phyloP scores from a whole-genome alignment of 2,797 vertebrate species.

The Antennarius maculatus region DNA sequence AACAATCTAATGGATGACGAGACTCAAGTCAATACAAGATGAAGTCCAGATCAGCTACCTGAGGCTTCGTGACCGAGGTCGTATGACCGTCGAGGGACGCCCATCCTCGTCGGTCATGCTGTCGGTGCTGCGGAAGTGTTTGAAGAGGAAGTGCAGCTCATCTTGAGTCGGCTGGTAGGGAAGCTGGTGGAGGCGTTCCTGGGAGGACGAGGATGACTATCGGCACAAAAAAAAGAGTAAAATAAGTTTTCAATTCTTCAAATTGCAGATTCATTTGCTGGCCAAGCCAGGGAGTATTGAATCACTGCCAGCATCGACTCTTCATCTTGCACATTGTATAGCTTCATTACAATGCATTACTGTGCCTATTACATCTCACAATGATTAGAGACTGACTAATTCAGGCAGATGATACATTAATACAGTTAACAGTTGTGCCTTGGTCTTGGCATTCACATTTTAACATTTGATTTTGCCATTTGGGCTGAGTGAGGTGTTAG shows the following conservation, averaged over 20 bases:
- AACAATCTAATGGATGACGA: not conserved
- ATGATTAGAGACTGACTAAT: conserved; percentile 62
- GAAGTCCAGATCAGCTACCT: conserved; percentile 77
- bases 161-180: conserved; percentile 97
- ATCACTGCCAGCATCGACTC: no score
- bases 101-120: conserved; percentile 93
- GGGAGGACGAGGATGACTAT: conserved; percentile 95
- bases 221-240: conserved; percentile 21
- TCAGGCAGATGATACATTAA: conserved; percentile 67
- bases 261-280: not conserved
- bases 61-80: conserved; percentile 93
- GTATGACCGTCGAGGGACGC: conserved; percentile 84
- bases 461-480: conserved; percentile 43
- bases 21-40: not conserved
- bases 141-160: conserved; percentile 96
- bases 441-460: conserved; percentile 41
- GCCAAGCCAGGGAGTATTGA: no score
- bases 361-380: conserved; percentile 37
- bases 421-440: conserved; percentile 68
- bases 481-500: conserved; percentile 54
- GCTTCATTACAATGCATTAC: conserved; percentile 33
- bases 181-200: conserved; percentile 97
- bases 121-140: conserved; percentile 96
- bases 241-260: not conserved
- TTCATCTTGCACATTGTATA: not conserved